These are phyloP conservation scores for Raja brachyura DNA, from an alignment of 2,113 vertebrate genomes.

Conservation along the genomic window DNA sequence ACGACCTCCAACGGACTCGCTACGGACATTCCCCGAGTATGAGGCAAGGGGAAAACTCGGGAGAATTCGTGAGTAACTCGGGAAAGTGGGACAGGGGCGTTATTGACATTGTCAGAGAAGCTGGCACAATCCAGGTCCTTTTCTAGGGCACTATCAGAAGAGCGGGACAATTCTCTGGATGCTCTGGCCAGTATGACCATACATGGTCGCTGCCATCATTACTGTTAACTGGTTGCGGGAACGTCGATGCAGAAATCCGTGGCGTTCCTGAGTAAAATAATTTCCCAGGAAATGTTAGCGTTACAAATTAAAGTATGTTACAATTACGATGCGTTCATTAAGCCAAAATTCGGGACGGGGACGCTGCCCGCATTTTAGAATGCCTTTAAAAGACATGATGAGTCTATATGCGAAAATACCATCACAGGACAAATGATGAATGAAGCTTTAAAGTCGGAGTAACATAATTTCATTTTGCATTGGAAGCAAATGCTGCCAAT, in stretches of 20 bases:
- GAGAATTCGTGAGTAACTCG: no score
- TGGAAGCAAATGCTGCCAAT: neutral
- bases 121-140: no score
- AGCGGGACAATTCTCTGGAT: neutral
- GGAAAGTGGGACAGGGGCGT: no score
- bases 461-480: neutral
- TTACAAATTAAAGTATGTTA: neutral
- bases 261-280: neutral
- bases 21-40: no score
- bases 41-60: no score
- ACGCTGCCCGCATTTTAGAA: neutral
- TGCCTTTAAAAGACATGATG: neutral
- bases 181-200: neutral
- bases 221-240: neutral
- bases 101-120: no score
- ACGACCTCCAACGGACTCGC: no score
- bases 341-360: neutral
- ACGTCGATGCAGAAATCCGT: neutral
- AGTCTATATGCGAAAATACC: neutral
- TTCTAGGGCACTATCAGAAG: neutral
- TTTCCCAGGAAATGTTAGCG: neutral
- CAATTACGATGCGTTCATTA: neutral
- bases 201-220: neutral
- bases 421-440: neutral
- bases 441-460: neutral